Percentiles rank a stretch among this genome's conserved stretches.
Conservation (phyloP, 2,797 vertebrate species). For the Amazonetta brasiliensis region DNA sequence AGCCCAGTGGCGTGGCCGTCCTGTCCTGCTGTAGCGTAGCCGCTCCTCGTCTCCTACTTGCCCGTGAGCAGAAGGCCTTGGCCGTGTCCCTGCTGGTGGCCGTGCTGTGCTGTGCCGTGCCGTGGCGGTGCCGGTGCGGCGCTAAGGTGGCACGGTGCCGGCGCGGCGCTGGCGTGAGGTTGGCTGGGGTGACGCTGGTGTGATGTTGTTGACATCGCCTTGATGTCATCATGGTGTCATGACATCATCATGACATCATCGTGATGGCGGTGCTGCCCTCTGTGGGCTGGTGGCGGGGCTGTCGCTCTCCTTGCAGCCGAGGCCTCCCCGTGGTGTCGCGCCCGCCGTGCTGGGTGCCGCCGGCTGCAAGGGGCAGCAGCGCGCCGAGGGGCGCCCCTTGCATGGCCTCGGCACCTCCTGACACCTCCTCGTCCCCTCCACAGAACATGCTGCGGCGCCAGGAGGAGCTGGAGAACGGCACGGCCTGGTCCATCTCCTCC, state of each 20-base stretch:
- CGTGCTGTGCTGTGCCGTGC: neutral
- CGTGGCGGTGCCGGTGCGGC: too few relatives aligned
- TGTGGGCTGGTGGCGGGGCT: neutral
- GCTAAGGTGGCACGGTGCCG: too few relatives aligned
- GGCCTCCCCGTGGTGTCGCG: accelerated
- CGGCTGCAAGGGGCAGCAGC: neutral
- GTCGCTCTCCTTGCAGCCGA: neutral
- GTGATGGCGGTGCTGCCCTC: neutral
- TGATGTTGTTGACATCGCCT: neutral
- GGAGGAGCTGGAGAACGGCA: slow-evolving; percentile 92
- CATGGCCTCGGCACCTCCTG: neutral
- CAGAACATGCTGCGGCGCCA: slow-evolving; percentile 93
- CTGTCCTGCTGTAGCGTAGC: neutral
- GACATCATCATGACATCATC: neutral
- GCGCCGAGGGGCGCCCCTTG: neutral
- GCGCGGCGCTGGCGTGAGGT: too few relatives aligned
- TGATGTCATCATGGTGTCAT: neutral
- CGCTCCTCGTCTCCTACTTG: neutral
- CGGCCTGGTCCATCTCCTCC: slow-evolving; percentile 93
- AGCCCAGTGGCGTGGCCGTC: neutral
- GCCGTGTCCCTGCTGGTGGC: neutral
- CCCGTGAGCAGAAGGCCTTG: slow-evolving; percentile 27
- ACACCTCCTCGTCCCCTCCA: neutral
- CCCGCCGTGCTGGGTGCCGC: accelerated
- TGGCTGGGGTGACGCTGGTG: neutral